Percentiles rank a stretch among this genome's conserved stretches.
phyloP scores from a whole-genome alignment of 1,140 invertebrate species.

The Latrodectus geometricus region DNA sequence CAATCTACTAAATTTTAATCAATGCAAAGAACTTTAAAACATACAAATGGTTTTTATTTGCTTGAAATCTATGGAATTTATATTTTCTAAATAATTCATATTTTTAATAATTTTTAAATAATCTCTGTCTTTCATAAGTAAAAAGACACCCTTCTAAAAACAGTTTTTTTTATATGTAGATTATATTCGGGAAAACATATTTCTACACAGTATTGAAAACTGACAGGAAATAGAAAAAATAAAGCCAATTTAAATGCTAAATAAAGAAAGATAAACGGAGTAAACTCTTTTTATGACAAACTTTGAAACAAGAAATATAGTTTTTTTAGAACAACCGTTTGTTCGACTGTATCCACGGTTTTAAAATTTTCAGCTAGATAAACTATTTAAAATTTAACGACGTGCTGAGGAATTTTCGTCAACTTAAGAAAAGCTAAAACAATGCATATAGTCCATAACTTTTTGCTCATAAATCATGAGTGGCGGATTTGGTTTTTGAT shows the following conservation, averaged over 20 bases:
- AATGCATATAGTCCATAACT: constrained; percentile 8
- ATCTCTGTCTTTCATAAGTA: too few species aligned
- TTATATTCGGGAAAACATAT: too few species aligned
- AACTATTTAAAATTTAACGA: constrained; percentile 21
- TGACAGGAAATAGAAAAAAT: too few species aligned
- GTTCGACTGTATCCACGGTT: background rate
- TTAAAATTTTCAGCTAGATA: constrained; percentile 32
- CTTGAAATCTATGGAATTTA: too few species aligned
- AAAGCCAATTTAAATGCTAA: background rate
- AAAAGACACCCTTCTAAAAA: too few species aligned
- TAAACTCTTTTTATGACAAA: background rate
- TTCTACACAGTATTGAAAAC: too few species aligned
- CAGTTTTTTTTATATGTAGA: too few species aligned
- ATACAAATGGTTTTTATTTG: too few species aligned
- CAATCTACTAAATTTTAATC: too few species aligned
- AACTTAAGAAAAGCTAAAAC: constrained; percentile 14
- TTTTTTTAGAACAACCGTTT: constrained; percentile 21
- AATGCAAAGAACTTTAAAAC: too few species aligned
- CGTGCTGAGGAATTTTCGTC: background rate
- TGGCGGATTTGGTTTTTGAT: background rate
- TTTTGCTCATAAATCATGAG: constrained; percentile 26
- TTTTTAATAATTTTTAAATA: too few species aligned
- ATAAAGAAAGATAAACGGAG: background rate
- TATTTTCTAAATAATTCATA: too few species aligned
- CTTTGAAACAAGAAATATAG: background rate